Base-by-base conservation (phyloP, 2,888 invertebrate species). In the Amphipyra tragopoginis region DNA sequence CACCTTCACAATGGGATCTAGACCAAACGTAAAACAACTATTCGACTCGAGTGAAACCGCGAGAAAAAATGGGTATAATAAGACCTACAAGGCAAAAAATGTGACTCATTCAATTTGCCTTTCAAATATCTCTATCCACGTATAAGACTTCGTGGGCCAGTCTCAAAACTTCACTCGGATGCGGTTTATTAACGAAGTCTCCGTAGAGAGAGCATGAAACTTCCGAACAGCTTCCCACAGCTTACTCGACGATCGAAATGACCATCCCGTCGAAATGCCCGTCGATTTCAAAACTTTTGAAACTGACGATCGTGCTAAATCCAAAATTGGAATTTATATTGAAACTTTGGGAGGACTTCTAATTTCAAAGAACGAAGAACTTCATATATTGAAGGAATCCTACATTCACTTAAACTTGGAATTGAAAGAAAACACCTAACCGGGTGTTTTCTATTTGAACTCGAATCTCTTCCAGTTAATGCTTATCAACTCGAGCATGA, bases 121-220 rank as follows among this genome's bases (percentile, higher is more conserved):
- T 74, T 54, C 33, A 61, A 43, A 39, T 13, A 14, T 44, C 13
- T 36, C 5, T 14, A 7, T 38, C 21, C 6, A 40, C 14, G 38
- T 33, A n/a, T n/a, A 55, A 65, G 59, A 56, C 58, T 73, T 48
- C 36, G 34, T 15, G 13, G 53, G 44, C 55, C 54, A 59, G 64
- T 48, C 58, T 60, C 33, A 45, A 68, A 77, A 76, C 68, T 78
- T 75, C 48, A 63, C 58, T 68, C 55, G 55, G 58, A 68, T 73
- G 73, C 60, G 74, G 80, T 83, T 81, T 80, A 80, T 75, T 81
- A 83, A 75, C 72, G 65, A 74, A 69, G 66, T 77, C 66, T 59
- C 66, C 54, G 59, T 54, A 50, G 69, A 64, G 72, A 65, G 79
- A 65, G 54, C 62, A 72, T 70, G 68, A 74, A 77, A 77, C 74